Base-by-base conservation (phyloP, 2,888 invertebrate genomes). In the Platerodrilus igneus region DNA sequence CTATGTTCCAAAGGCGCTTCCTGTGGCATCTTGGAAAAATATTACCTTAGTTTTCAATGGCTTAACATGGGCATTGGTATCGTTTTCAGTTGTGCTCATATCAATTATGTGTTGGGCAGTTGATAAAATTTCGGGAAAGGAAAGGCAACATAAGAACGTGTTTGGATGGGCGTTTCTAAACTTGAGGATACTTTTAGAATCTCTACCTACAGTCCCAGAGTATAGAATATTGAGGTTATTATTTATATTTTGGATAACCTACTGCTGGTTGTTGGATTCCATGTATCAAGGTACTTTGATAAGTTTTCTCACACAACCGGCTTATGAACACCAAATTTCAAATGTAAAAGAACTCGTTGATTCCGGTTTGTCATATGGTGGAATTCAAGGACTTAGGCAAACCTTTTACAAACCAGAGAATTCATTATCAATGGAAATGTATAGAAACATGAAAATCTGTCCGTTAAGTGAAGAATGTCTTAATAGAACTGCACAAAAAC, bases 281-380 rank as follows among this genome's bases (percentile, higher is more conserved):
- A 69, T 72, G 0, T 79, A 77, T 43, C 74, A 77, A 43, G 76
- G 78, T 0, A 75, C 77, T 48, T 58, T 79, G 44, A 76, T 78
- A 36, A 66, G 69, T 7, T 75, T 77, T 1, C 67, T 79, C 31
- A 73, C 73, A 6, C 68, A 73, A 53, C 76, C 78, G 1, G 65
- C 68, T 1, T 70, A 66, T 38, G 67, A 75, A 35, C 63, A 74
- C 50, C 78, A 79, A 62, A 69, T 79, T 6, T 59, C 73, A 32
- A 71, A 67, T 1, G 60, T 77, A 2, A 55, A 70, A 31, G 75
- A 78, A 48, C 63, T 78, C 8, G 55, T 76, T 2, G 58, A 62
- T 0, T 70, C 70, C 19, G 70, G 66, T 51, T 59, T 71, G 52
- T 69, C 69, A 40, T 69, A 69, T 53, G 70, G 71, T 13, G 51